Evolutionary conservation across 2,797 vertebrate genomes (phyloP).

Genomic region (Enteromius thamalakanensis): DNA sequence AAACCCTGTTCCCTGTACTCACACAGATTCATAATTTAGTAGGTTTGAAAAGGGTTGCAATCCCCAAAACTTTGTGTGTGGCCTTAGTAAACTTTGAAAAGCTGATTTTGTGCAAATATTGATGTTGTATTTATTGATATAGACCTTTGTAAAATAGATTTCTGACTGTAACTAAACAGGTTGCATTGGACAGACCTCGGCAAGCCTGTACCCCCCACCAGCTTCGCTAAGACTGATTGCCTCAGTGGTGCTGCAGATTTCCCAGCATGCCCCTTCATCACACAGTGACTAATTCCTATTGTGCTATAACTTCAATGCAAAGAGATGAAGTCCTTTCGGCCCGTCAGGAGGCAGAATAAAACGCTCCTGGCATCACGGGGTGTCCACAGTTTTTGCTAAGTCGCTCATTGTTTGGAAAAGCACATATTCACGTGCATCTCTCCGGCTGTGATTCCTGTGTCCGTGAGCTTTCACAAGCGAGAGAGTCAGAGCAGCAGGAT

Average conservation of each 20-base stretch:
- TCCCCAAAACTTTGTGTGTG: neutral
- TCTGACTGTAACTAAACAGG: conserved; percentile 12
- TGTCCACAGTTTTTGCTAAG: conserved; percentile 40
- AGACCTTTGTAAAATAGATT: neutral
- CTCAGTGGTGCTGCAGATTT: conserved; percentile 39
- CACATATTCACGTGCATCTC: conserved; percentile 32
- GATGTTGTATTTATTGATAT: neutral
- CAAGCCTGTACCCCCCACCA: neutral
- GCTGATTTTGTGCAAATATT: neutral
- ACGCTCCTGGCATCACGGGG: conserved; percentile 33
- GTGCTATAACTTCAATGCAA: conserved; percentile 39
- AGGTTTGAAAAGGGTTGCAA: neutral
- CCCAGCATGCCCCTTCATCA: conserved; percentile 50
- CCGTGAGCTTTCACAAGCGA: conserved; percentile 18
- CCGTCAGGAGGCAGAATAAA: conserved; percentile 45
- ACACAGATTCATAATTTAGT: neutral
- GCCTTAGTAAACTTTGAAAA: neutral
- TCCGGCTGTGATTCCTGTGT: conserved; percentile 32
- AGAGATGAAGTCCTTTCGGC: conserved; percentile 35
- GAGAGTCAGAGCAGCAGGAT: conserved; percentile 28
- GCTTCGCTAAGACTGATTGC: conserved; percentile 35
- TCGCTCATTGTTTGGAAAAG: conserved; percentile 36
- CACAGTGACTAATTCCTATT: conserved; percentile 48
- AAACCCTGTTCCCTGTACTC: neutral
- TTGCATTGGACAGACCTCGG: neutral